These are phyloP conservation scores for Brienomyrus brachyistius DNA, from an alignment of 2,113 vertebrate genomes.

Conservation along the genomic window DNA sequence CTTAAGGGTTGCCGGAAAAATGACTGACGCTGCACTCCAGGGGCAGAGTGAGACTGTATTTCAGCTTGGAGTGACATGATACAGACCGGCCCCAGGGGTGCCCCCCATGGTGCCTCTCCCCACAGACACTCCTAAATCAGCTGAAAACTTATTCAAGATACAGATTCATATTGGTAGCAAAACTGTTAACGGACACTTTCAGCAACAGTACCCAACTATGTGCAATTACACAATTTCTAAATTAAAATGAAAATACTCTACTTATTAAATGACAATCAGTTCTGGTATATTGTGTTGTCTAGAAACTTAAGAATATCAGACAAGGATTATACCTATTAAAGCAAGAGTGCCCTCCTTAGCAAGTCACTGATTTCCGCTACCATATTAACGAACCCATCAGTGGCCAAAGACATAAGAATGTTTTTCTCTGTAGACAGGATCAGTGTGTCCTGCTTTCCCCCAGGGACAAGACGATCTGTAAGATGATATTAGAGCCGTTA, in stretches of 20 bases:
- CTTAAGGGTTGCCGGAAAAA: not conserved
- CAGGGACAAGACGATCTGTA: too few relatives aligned
- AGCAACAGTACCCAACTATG: not conserved
- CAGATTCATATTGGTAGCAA: not conserved
- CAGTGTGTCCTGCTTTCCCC: too few relatives aligned
- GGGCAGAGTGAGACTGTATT: not conserved
- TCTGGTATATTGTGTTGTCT: not conserved
- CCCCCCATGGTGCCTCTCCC: not conserved
- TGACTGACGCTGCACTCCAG: not conserved
- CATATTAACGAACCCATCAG: not conserved
- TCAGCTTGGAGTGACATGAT: not conserved
- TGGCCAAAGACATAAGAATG: not conserved
- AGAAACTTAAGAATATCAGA: not conserved
- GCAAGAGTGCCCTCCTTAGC: not conserved
- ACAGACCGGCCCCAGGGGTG: not conserved
- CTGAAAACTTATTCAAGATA: not conserved
- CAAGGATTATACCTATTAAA: not conserved
- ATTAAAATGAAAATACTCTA: not conserved
- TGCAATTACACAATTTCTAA: not conserved
- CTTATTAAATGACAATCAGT: not conserved
- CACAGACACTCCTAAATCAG: not conserved
- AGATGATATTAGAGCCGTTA: too few relatives aligned
- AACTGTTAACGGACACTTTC: not conserved
- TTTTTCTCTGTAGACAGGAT: too few relatives aligned
- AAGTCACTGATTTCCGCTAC: not conserved